A percentile compares a stretch with the other conserved stretches of the same genome.
phyloP scores from a whole-genome alignment of 1,140 invertebrate genomes.

The Hesperophylax magnus region DNA sequence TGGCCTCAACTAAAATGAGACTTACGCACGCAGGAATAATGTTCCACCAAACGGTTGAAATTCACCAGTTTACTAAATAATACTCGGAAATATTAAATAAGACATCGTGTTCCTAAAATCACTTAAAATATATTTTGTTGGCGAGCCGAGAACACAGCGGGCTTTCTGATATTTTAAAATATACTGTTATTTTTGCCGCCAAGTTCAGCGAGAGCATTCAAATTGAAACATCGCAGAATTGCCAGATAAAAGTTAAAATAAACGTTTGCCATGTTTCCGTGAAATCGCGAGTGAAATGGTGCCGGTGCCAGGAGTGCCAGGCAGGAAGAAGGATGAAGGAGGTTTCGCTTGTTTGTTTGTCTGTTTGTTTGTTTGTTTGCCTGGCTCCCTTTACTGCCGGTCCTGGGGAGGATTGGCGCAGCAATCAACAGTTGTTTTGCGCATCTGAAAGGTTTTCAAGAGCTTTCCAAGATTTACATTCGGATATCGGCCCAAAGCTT shows the following conservation, averaged over 20 bases:
- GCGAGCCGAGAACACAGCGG: background rate
- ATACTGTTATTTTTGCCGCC: background rate
- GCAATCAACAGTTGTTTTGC: constrained; percentile 40
- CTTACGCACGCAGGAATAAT: too few species aligned
- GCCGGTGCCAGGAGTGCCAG: background rate
- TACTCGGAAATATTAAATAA: too few species aligned
- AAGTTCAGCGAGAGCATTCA: constrained; percentile 1
- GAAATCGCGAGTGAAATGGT: constrained; percentile 15
- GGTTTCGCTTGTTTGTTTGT: constrained; percentile 2
- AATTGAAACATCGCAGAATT: background rate
- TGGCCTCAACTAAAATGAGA: too few species aligned
- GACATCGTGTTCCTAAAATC: too few species aligned
- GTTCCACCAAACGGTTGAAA: too few species aligned
- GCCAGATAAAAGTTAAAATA: constrained; percentile 19
- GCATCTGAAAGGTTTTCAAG: constrained; percentile 30
- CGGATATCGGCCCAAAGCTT: constrained; percentile 24
- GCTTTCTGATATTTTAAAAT: background rate
- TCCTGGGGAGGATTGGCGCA: constrained; percentile 5
- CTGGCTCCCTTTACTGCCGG: constrained; percentile 17
- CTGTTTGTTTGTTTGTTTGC: constrained; percentile 23
- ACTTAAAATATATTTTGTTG: background rate
- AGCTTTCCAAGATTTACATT: constrained; percentile 41
- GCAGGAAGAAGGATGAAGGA: background rate
- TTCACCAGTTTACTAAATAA: too few species aligned
- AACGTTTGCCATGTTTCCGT: constrained; percentile 5